Evolutionary conservation across 2,888 invertebrate species (phyloP).

Genomic region (Lithophane ornitopus): DNA sequence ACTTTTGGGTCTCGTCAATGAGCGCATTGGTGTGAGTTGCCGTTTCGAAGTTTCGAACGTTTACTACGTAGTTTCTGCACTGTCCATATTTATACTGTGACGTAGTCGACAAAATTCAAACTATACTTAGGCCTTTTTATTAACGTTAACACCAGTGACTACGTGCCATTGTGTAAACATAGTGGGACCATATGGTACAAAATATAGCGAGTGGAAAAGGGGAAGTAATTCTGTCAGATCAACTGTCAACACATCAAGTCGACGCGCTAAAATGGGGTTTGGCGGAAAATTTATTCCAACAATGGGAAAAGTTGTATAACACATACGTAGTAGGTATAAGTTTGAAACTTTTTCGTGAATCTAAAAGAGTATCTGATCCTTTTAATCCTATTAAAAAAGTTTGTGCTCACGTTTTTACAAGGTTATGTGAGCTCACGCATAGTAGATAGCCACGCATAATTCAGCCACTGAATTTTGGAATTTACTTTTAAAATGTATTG

Average conservation of each 20-base stretch:
- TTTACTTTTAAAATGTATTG: slow-evolving; percentile 37
- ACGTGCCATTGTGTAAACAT: slow-evolving; percentile 17
- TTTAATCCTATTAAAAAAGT: slow-evolving; percentile 40
- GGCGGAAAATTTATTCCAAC: slow-evolving; percentile 37
- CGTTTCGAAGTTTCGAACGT: no score
- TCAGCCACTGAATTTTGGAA: slow-evolving; percentile 5
- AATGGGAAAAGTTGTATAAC: slow-evolving; percentile 32
- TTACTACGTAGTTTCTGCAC: no score
- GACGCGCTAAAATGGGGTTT: slow-evolving; percentile 32
- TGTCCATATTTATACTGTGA: no score
- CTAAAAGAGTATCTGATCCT: slow-evolving; percentile 11
- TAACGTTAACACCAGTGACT: background rate
- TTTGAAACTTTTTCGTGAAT: slow-evolving; percentile 15
- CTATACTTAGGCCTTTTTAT: background rate
- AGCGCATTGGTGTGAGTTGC: no score
- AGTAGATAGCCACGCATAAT: background rate
- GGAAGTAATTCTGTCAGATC: slow-evolving; percentile 49
- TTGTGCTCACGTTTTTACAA: slow-evolving; percentile 7
- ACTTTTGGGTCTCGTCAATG: no score
- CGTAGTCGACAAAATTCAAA: background rate
- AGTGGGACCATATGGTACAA: slow-evolving; percentile 8
- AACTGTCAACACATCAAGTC: slow-evolving; percentile 53
- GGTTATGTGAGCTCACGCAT: background rate
- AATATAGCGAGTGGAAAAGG: slow-evolving; percentile 30
- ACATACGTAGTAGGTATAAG: background rate